Evolutionary conservation across 2,888 invertebrate species (phyloP).

Genomic region (Drosophila paranaensis): DNA sequence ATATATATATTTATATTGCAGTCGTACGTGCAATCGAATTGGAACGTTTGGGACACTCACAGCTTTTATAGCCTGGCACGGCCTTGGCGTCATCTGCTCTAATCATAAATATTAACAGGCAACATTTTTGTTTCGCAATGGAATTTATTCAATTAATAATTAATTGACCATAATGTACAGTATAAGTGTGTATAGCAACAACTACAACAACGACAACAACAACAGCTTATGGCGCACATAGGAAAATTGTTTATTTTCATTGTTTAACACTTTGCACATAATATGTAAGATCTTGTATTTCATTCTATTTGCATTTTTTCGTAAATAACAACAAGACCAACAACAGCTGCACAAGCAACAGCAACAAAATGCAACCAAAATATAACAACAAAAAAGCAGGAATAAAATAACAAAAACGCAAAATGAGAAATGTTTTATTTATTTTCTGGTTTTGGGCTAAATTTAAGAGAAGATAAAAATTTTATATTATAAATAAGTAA

Average conservation of each 20-base stretch:
- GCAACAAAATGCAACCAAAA: conserved; percentile 37
- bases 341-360: conserved; percentile 55
- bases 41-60: conserved; percentile 14
- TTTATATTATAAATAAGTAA: too few relatives aligned
- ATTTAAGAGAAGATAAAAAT: not conserved
- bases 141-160: conserved; percentile 57
- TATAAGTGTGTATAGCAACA: conserved; percentile 43
- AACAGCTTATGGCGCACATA: conserved; percentile 39
- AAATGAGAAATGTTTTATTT: not conserved
- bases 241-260: conserved; percentile 61
- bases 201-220: conserved; percentile 12
- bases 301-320: conserved; percentile 60
- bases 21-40: conserved; percentile 45
- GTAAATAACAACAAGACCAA: conserved; percentile 57
- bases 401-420: conserved; percentile 60
- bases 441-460: not conserved
- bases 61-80: conserved; percentile 12
- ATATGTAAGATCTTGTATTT: conserved; percentile 57
- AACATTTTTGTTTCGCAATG: conserved; percentile 66
- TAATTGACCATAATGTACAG: conserved; percentile 77
- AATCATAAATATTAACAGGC: conserved; percentile 71
- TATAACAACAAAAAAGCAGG: conserved; percentile 64
- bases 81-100: conserved; percentile 72
- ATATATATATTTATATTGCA: conserved; percentile 29
- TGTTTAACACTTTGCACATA: conserved; percentile 60